Conservation (phyloP, 2,797 vertebrate species). For the Ctenopoma kingsleyae region DNA sequence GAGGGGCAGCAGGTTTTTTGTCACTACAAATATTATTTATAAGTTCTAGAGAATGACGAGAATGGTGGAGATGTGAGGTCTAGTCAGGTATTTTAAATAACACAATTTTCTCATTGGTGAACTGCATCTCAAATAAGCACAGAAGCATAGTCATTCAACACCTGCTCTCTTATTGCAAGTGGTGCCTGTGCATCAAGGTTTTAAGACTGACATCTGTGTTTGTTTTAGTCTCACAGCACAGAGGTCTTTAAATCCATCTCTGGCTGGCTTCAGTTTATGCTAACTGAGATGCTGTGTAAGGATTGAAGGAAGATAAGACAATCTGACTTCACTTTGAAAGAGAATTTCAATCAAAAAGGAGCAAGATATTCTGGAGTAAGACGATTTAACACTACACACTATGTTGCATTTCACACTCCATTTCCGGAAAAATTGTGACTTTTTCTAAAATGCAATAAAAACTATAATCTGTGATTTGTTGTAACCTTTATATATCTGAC, state of each 20-base stretch:
- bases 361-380: not conserved
- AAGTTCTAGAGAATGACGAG: conserved; percentile 10
- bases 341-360: conserved; percentile 15
- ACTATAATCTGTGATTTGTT: too few relatives aligned
- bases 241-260: conserved; percentile 57
- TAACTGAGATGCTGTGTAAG: conserved; percentile 24
- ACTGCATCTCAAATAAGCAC: conserved; percentile 27
- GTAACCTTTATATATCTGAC: too few relatives aligned
- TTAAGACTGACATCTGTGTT: conserved; percentile 61
- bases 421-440: too few relatives aligned
- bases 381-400: conserved; percentile 6
- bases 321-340: conserved; percentile 29
- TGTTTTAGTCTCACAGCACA: conserved; percentile 59
- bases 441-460: too few relatives aligned
- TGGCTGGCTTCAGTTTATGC: conserved; percentile 31
- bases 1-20: conserved; percentile 28
- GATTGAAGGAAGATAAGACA: conserved; percentile 29
- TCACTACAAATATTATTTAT: not conserved
- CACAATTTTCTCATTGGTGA: conserved; percentile 26
- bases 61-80: conserved; percentile 27
- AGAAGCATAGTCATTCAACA: conserved; percentile 36
- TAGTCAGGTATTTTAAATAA: conserved; percentile 39
- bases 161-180: conserved; percentile 39
- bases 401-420: not conserved
- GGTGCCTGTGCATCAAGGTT: conserved; percentile 36